Base-by-base conservation (phyloP, 1,140 invertebrate genomes). In the Drosophila nigrodunni region DNA sequence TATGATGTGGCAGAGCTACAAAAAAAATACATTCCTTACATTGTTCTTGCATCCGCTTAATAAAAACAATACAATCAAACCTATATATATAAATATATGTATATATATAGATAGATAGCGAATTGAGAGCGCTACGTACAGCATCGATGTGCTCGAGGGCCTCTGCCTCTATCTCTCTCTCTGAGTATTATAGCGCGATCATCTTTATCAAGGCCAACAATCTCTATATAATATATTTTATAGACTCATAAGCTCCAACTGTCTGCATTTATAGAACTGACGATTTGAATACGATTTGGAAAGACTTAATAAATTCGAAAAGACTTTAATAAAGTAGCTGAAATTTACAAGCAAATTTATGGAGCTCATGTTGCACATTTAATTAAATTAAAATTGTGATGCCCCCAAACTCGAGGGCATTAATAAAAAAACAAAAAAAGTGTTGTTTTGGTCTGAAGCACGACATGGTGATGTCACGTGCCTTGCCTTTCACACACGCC, bases 381-480 rank as follows among this genome's bases (percentile, higher is more conserved):
- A 68, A 79, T 78, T 87, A 57, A 77, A 87, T 88, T 87, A 83
- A 80, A 74, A 80, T 50, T 68, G 71, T 74, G 47, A 44, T 50
- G 47, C 67, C 49, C 18, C 18, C 67, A 50, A 71, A 71, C 30
- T 37, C 74, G 58, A 64, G 25, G n/a, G 18, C 44, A 60, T 62
- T 74, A 80, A 83, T 83, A 77, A 89, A 21, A 21, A 1, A 15
- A n/a, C n/a, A 15, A 15, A 21, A 21, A 21, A 21, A 83, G 65
- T 80, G 70, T 65, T 80, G 52, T 76, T 30, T 80, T 15, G 69
- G 61, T 54, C 47, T 73, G 76, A 60, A 65, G 52, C 76, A 89
- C 85, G 77, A 62, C 77, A 80, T 55, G 85, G 83, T 87, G 85
- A 87, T 85, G 88, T 87, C 83, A 87, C 77, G 70, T 62, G 72